Conservation (phyloP, 2,888 invertebrate genomes). For the Netelia fuscicornis region DNA sequence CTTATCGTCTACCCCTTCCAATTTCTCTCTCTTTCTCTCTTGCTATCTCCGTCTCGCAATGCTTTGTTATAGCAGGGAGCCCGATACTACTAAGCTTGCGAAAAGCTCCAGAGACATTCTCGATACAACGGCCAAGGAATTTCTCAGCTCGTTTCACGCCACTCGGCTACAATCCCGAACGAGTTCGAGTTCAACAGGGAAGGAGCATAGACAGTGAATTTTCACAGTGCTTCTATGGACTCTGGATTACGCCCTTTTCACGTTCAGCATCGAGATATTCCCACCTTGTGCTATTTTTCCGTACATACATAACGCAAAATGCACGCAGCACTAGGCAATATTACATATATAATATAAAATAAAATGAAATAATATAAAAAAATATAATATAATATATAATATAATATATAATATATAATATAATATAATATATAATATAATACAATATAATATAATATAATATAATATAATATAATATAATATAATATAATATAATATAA, state of each 20-base stretch:
- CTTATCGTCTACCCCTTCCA: not conserved
- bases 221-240: slow-evolving; percentile 21
- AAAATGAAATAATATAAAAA: no score
- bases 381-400: no score
- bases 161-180: slow-evolving; percentile 39
- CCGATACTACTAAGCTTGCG: slow-evolving; percentile 58
- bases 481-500: no score
- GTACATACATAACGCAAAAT: slow-evolving; percentile 5
- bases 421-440: no score
- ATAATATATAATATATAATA: no score
- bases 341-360: not conserved
- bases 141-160: slow-evolving; percentile 55
- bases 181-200: slow-evolving; percentile 8
- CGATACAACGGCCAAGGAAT: slow-evolving; percentile 53
- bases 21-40: not conserved
- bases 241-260: slow-evolving; percentile 52
- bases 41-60: slow-evolving; percentile 6
- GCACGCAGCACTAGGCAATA: slow-evolving; percentile 10
- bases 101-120: slow-evolving; percentile 50
- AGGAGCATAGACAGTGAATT: slow-evolving; percentile 28
- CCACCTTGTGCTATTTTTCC: slow-evolving; percentile 1
- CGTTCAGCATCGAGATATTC: slow-evolving; percentile 45
- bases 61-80: slow-evolving; percentile 3
- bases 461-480: no score
- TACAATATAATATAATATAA: no score